Base-by-base conservation (phyloP, 2,113 vertebrate species). In the Nibea albiflora region DNA sequence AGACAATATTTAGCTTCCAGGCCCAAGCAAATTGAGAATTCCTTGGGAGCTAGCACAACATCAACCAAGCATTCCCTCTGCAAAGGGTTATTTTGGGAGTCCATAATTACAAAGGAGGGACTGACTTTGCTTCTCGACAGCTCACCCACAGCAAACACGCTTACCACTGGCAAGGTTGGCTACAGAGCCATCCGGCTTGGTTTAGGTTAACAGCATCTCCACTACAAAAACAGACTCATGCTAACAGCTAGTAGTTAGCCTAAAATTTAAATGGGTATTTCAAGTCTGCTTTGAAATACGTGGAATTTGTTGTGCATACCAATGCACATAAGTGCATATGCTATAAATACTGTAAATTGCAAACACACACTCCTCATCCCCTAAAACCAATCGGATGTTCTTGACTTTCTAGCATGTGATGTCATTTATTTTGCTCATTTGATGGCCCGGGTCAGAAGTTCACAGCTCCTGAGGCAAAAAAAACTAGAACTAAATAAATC, bases 71-170 rank as follows among this genome's bases (percentile, higher is more conserved):
- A 62, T 62, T 69, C 84, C 84, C 74, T 85, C 76, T 68, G 87
- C 84, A 63, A 14, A 56, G 44, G 78, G 85, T 87, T 94, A 93
- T 94, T 94, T 91, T 88, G 44, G 78, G 89, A 81, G 67, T 49
- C 73, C 76, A 64, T 93, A 95, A 95, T 94, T 95, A 95, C 88
- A 92, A 88, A 91, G 94, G 85, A 90, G 92, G 88, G 73, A 87
- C 76, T 78, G 70, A 87, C 72, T 92, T 73, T 57, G 76, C 89
- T 89, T 87, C 85, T 80, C 56, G 5, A 78, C 72, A 46, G 71
- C 65, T 84, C 81, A 60, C 73, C 82, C 73, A 56, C 83, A 88
- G 77, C 75, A 85, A 83, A 84, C 78, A 0, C 83, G 72, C 84
- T 80, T 86, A 71, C 70, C 60, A 47, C 81, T 63, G 82, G 77